Conservation (phyloP, 1,140 invertebrate genomes). For the Drosophila kohkoa region DNA sequence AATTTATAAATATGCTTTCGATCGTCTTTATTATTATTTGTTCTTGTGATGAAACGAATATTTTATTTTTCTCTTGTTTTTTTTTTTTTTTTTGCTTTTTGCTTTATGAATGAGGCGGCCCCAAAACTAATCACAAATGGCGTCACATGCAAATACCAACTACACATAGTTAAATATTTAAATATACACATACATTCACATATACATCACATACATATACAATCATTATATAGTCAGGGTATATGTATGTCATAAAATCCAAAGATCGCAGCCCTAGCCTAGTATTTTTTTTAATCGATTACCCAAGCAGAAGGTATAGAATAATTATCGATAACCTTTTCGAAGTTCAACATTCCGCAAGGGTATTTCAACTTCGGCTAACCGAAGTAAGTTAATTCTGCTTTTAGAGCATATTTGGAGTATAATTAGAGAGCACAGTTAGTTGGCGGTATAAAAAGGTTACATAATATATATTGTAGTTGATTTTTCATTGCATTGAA, state of each 20-base stretch:
- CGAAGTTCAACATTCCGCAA: background rate
- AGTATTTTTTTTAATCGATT: background rate
- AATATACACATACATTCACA: constrained; percentile 57
- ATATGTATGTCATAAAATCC: constrained; percentile 21
- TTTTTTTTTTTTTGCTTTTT: constrained; percentile 13
- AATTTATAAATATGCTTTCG: constrained; percentile 5
- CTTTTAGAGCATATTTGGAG: constrained; percentile 14
- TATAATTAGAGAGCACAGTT: constrained; percentile 76
- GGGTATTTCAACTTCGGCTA: background rate
- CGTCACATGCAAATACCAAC: constrained; percentile 61
- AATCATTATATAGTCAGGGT: constrained; percentile 18
- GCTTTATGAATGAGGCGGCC: constrained; percentile 31
- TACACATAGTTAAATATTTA: constrained; percentile 43
- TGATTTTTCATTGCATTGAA: constrained; percentile 47
- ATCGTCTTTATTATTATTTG: constrained; percentile 30
- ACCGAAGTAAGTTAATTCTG: background rate
- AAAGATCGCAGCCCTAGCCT: constrained; percentile 2
- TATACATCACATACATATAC: constrained; percentile 17
- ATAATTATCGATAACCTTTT: background rate
- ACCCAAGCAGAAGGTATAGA: background rate
- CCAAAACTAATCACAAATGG: constrained; percentile 74
- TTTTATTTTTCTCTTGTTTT: background rate
- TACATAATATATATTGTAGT: constrained; percentile 54
- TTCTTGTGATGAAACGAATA: constrained; percentile 39
- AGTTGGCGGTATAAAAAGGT: constrained; percentile 82